phyloP scores from a whole-genome alignment of 23 tunicate species.

The Oikopleura albicans region DNA sequence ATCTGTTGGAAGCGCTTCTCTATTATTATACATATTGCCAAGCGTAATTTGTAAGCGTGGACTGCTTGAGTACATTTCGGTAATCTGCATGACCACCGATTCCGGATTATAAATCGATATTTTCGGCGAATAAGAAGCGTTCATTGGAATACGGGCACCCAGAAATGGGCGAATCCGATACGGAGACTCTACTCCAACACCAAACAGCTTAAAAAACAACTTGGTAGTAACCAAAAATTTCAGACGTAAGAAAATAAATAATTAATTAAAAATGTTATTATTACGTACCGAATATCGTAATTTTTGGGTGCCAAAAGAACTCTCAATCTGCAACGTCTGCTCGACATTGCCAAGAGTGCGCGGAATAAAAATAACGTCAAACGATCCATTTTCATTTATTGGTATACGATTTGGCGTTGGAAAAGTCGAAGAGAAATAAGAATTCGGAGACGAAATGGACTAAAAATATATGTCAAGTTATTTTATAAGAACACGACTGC shows the following conservation, averaged over 20 bases:
- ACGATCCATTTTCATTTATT: conserved; percentile 44
- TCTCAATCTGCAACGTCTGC: conserved; percentile 64
- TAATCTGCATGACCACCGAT: not conserved
- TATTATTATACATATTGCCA: too few relatives aligned
- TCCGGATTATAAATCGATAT: not conserved
- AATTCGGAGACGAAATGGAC: not conserved
- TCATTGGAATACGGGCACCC: conserved; percentile 41
- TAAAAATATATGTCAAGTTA: too few relatives aligned
- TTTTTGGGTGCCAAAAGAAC: not conserved
- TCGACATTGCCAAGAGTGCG: conserved; percentile 71
- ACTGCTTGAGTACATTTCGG: not conserved
- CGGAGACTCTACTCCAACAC: conserved; percentile 52
- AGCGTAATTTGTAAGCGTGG: not conserved
- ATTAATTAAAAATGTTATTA: not conserved
- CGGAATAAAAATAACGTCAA: conserved; percentile 70
- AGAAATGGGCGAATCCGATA: conserved; percentile 56
- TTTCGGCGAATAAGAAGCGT: not conserved
- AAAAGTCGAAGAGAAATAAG: not conserved
- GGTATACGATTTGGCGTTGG: conserved; percentile 1
- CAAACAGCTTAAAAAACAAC: conserved; percentile 65
- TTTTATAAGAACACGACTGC: too few relatives aligned
- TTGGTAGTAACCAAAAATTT: not conserved
- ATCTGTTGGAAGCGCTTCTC: too few relatives aligned
- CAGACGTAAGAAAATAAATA: not conserved
- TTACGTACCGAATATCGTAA: not conserved